Evolutionary conservation across 1,140 invertebrate species (phyloP).

Genomic region (Drosophila ironensis): DNA sequence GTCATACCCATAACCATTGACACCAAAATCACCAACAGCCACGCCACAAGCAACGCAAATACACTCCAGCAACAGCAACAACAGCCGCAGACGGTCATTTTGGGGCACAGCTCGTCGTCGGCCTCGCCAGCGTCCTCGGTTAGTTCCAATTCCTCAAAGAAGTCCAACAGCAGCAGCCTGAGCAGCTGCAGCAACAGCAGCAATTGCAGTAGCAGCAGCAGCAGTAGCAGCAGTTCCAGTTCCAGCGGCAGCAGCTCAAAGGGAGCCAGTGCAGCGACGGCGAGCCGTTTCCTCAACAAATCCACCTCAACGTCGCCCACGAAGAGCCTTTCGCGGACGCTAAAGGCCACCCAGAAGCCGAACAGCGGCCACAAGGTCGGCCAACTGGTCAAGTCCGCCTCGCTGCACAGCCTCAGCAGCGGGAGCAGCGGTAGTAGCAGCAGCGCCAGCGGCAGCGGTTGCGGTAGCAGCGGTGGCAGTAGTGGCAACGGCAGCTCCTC

Average conservation of each 20-base stretch:
- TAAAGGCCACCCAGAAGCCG: slow-evolving; percentile 68
- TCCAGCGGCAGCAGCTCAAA: slow-evolving; percentile 30
- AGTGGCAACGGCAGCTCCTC: slow-evolving; percentile 60
- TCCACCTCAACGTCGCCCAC: slow-evolving; percentile 59
- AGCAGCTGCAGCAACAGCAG: slow-evolving; percentile 63
- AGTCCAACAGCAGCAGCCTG: slow-evolving; percentile 60
- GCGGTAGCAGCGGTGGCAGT: slow-evolving; percentile 41
- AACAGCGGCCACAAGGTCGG: slow-evolving; percentile 44
- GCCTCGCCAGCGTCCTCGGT: slow-evolving; percentile 75
- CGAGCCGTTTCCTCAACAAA: slow-evolving; percentile 58
- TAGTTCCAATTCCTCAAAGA: slow-evolving; percentile 73
- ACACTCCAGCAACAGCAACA: slow-evolving; percentile 54
- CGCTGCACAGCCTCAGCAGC: slow-evolving; percentile 71
- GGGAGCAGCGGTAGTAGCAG: slow-evolving; percentile 54
- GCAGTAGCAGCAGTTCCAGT: slow-evolving; percentile 17
- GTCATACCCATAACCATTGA: slow-evolving; percentile 73
- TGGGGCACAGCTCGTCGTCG: slow-evolving; percentile 61
- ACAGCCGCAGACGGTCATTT: slow-evolving; percentile 45
- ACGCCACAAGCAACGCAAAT: slow-evolving; percentile 47
- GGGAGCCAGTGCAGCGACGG: slow-evolving; percentile 44
- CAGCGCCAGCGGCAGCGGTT: slow-evolving; percentile 33
- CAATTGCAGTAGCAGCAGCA: slow-evolving; percentile 32
- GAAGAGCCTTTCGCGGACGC: slow-evolving; percentile 54
- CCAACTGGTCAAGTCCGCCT: slow-evolving; percentile 72
- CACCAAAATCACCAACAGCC: slow-evolving; percentile 39